Evolutionary conservation across 1,140 invertebrate species (phyloP), one percentile per base, ranked within the genome.

Genomic region (Danaus melanippus): DNA sequence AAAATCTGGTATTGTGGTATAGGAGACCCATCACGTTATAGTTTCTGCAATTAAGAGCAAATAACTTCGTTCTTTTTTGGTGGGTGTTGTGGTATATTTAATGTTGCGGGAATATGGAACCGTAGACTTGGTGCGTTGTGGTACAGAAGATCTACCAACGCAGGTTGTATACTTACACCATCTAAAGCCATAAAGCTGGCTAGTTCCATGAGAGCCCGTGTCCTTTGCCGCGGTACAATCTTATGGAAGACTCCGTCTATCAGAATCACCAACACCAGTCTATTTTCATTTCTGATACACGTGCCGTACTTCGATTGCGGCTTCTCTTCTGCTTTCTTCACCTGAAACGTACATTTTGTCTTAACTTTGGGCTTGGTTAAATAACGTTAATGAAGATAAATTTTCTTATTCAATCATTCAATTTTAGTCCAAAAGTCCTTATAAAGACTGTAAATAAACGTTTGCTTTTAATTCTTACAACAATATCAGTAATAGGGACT

Each of bases 131-230:
- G 21, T 32, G 21, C 2, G 2, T 32, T 32, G 21, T 32, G 21
- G 7, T 32, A 32, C 5, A 32, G 7, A 32, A 32, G 21, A 32
- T 0, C 21, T 32, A 32, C 6, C 21, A 5, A 32, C 7, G 6
- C 21, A 32, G 21, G 5, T 32, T 32, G 6, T 32, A 32, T 32
- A 58, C 78, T 76, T 62, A 88, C 86, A 64, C 82, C 74, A 59
- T 86, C 80, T 0, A 88, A 60, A 39, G 83, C 87, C 85, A 88
- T 87, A 56, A 88, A 88, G 56, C 67, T 71, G n/a, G 87, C 80
- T 10, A 88, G 66, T 17, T 86, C 76, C 78, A 82, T 87, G 46
- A 88, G 79, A 43, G 85, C 79, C 9, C 79, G 70, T 62, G 83
- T 84, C 56, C 85, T 62, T 47, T 86, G 82, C 9, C 85, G 71